Conservation (phyloP, 2,797 vertebrate species). For the Spheniscus humboldti region DNA sequence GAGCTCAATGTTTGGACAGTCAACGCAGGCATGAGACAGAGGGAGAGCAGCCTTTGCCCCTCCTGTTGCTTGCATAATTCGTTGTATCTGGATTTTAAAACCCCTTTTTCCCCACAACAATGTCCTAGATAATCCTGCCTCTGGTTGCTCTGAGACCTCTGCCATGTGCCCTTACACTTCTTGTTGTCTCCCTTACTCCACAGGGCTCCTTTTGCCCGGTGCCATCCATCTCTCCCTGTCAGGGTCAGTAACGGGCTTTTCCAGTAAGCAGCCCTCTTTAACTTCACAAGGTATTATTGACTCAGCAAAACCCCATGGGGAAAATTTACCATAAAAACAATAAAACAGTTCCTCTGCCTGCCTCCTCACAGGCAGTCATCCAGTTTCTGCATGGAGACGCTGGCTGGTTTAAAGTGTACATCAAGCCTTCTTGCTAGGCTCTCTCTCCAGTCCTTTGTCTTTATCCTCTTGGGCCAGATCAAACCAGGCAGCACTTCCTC, state of each 20-base stretch:
- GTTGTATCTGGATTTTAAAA: background rate
- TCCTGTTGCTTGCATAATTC: background rate
- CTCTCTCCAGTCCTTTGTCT: background rate
- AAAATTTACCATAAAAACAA: background rate
- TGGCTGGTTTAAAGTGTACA: background rate
- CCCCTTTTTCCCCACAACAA: background rate
- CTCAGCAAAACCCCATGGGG: background rate
- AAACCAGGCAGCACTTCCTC: slow-evolving; percentile 20
- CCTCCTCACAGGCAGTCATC: background rate
- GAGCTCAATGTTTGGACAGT: background rate
- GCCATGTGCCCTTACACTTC: background rate
- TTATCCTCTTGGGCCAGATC: background rate
- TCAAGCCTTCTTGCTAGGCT: background rate
- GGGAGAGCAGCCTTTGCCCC: background rate
- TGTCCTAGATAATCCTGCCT: background rate
- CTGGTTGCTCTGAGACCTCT: background rate
- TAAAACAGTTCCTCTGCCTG: background rate
- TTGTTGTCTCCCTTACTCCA: background rate
- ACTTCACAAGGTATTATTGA: background rate
- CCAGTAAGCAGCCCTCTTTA: background rate
- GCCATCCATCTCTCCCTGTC: background rate
- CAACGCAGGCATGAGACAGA: background rate
- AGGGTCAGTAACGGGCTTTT: background rate
- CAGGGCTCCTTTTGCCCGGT: background rate
- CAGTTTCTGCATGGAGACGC: background rate